A percentile compares a stretch with the other conserved stretches of the same genome.
Conservation (phyloP, 2,797 vertebrate genomes). For the Gambusia yucatana region DNA sequence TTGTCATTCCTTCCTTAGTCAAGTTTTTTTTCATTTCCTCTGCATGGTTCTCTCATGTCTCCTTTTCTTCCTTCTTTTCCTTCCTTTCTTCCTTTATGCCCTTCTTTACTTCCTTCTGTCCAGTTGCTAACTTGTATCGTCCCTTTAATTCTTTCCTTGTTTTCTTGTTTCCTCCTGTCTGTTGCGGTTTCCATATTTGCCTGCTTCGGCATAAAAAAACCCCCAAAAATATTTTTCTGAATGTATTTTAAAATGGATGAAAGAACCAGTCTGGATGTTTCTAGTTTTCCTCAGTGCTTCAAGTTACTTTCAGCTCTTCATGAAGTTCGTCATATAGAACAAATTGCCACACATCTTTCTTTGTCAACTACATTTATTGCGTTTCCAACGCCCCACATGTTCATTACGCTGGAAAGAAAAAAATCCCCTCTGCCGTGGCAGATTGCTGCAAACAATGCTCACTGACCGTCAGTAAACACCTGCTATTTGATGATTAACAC, state of each 20-base stretch:
- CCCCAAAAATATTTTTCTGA: background rate
- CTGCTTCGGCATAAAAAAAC: background rate
- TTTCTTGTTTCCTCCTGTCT: background rate
- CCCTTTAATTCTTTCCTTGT: background rate
- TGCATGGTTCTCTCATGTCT: background rate
- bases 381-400: constrained; percentile 30
- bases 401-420: constrained; percentile 17
- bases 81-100: background rate
- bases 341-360: constrained; percentile 3
- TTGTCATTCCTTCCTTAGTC: background rate
- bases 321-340: background rate
- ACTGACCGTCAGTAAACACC: constrained; percentile 57
- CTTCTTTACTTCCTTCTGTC: background rate
- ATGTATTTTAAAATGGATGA: background rate
- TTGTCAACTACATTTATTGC: constrained; percentile 9
- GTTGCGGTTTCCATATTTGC: background rate
- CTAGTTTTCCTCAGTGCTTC: too few species aligned
- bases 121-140: background rate
- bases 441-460: constrained; percentile 40
- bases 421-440: constrained; percentile 28
- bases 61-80: background rate
- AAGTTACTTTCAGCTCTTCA: background rate
- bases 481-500: constrained; percentile 59
- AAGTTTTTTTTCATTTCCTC: background rate
- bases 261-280: background rate